Evolutionary conservation across 23 tunicate species (phyloP).

Genomic region (Halocynthia aurantium): DNA sequence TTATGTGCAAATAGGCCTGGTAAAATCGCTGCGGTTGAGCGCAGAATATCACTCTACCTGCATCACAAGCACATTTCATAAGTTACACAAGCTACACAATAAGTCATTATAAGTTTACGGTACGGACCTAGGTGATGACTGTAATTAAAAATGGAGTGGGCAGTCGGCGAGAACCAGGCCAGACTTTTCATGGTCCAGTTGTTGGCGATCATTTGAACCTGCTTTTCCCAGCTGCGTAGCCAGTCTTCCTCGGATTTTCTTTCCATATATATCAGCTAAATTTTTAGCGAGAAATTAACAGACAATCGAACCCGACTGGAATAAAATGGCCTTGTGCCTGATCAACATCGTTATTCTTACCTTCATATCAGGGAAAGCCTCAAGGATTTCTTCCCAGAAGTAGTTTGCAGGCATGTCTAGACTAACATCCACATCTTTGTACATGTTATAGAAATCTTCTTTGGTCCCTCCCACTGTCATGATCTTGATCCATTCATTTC

Average conservation of each 20-base stretch:
- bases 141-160: constrained; percentile 7
- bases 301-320: no score
- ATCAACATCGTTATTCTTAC: background rate
- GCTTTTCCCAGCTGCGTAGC: constrained; percentile 22
- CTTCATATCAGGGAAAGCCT: constrained; percentile 21
- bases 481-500: constrained; percentile 21
- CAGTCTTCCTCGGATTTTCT: constrained; percentile 21
- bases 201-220: background rate
- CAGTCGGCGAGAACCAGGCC: constrained; percentile 17
- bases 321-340: no score
- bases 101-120: no score
- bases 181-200: constrained; percentile 10
- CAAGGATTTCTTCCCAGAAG: constrained; percentile 26
- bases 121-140: constrained; percentile 21
- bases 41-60: constrained; percentile 10
- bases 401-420: constrained; percentile 9
- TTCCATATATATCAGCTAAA: constrained; percentile 6
- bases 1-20: constrained; percentile 10
- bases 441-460: constrained; percentile 23
- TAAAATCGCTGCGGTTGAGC: constrained; percentile 4
- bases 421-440: constrained; percentile 20
- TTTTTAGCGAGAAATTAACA: no score
- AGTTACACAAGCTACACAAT: no score
- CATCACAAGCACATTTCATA: background rate
- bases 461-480: constrained; percentile 22